Conservation (phyloP, 1,140 invertebrate species). For the Pseudachorutes palmiensis region DNA sequence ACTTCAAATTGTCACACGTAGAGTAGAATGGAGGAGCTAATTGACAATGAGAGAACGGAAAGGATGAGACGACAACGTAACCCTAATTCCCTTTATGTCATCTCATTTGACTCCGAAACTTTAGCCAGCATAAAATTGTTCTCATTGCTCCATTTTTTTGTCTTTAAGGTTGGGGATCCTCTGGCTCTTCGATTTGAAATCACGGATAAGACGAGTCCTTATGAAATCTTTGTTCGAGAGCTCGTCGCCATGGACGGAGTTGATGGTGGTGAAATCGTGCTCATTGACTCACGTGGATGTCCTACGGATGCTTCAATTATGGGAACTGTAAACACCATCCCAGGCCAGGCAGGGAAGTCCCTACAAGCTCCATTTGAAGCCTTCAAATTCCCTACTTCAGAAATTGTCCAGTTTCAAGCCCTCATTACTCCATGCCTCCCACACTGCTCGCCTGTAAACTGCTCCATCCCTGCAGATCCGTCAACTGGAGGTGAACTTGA, state of each 20-base stretch:
- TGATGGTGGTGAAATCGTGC: constrained; percentile 47
- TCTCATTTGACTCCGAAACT: no score
- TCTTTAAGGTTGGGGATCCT: constrained; percentile 47
- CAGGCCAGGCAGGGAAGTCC: constrained; percentile 40
- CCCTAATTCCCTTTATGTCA: no score
- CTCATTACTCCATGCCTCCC: constrained; percentile 50
- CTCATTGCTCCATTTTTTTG: no score
- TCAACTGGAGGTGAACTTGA: constrained; percentile 43
- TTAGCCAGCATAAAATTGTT: no score
- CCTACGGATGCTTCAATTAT: constrained; percentile 49
- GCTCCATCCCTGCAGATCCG: constrained; percentile 42
- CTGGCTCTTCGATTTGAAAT: constrained; percentile 49
- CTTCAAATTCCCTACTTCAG: constrained; percentile 52
- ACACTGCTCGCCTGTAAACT: constrained; percentile 47
- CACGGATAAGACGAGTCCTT: constrained; percentile 46
- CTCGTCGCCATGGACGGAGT: constrained; percentile 50
- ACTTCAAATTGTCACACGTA: no score
- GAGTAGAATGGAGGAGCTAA: no score
- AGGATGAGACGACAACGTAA: no score
- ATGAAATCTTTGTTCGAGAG: constrained; percentile 52
- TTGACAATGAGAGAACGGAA: no score
- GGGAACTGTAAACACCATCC: constrained; percentile 43
- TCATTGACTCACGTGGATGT: constrained; percentile 49
- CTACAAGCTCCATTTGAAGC: constrained; percentile 50
- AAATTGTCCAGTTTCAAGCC: constrained; percentile 51